Evolutionary conservation across 2,113 vertebrate species (phyloP).

Genomic region (Loxodonta africana): DNA sequence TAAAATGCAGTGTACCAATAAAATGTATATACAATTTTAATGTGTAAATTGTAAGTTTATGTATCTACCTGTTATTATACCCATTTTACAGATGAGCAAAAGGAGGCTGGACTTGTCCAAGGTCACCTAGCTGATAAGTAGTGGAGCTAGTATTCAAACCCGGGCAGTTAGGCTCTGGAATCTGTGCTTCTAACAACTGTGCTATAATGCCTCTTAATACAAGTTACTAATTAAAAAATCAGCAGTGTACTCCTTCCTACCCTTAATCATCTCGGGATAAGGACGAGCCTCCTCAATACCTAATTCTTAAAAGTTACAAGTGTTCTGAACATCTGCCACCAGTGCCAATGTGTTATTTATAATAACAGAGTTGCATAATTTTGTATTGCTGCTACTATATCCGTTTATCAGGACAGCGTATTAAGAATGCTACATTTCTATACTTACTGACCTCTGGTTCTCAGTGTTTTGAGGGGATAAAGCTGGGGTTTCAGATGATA

Average conservation of each 20-base stretch:
- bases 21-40: not conserved
- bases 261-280: not conserved
- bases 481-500: constrained; percentile 70
- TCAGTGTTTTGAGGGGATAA: constrained; percentile 87
- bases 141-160: not conserved
- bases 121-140: not conserved
- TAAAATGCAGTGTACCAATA: constrained; percentile 18
- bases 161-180: not conserved
- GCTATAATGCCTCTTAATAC: not conserved
- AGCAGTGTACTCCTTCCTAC: not conserved
- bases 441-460: constrained; percentile 89
- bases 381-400: not conserved
- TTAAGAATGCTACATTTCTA: not conserved
- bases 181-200: constrained; percentile 3
- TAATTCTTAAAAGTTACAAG: not conserved
- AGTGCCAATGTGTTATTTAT: not conserved
- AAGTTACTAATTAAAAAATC: not conserved
- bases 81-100: no score
- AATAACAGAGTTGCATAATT: not conserved
- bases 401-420: not conserved
- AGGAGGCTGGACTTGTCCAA: not conserved
- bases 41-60: not conserved
- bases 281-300: not conserved
- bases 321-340: not conserved
- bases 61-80: no score